Evolutionary conservation across 2,888 invertebrate genomes (phyloP), one percentile per base, ranked within the genome.

Genomic region (Cantharis flavilabris): DNA sequence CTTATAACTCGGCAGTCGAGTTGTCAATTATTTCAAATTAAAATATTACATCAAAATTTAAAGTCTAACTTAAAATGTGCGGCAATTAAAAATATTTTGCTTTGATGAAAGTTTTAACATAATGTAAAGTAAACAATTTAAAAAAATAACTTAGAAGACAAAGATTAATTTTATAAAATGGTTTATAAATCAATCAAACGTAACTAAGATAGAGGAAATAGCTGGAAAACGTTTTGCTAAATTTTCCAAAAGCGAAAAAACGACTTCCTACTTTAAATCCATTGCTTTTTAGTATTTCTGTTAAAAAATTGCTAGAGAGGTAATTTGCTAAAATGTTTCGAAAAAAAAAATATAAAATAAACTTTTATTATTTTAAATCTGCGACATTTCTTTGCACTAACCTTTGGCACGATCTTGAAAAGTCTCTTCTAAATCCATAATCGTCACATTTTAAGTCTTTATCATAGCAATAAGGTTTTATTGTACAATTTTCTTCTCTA

Each of bases 391-490:
- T 23, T 74, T 65, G 28, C 77, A 83, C 84, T 72, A 72, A 84
- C 85, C 85, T 84, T 71, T 83, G 81, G 30, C 83, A 83, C 11
- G 83, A 71, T 79, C 82, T 81, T 79, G 84, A 82, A 75, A 85
- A 82, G 73, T 84, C 86, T 77, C 85, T 83, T 80, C 85, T 84
- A 79, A 87, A 86, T 33, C 86, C 88, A 81, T 85, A 88, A 79
- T 87, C 88, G 81, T 86, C 87, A 79, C 86, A 85, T 83, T 85
- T 85, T 80, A 84, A 84, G 76, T 87, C 85, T 80, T 85, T 85
- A 77, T 85, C 85, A 80, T 84, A 86, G 76, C 81, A 84, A 81
- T 84, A 84, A 75, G 84, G 81, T 79, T 83, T 85, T 79, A 84
- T 83, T 79, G 83, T 82, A 80, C 84, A 84, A 82, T 84, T 85